phyloP scores from a whole-genome alignment of 2,113 vertebrate species.

The Gobio gobio region DNA sequence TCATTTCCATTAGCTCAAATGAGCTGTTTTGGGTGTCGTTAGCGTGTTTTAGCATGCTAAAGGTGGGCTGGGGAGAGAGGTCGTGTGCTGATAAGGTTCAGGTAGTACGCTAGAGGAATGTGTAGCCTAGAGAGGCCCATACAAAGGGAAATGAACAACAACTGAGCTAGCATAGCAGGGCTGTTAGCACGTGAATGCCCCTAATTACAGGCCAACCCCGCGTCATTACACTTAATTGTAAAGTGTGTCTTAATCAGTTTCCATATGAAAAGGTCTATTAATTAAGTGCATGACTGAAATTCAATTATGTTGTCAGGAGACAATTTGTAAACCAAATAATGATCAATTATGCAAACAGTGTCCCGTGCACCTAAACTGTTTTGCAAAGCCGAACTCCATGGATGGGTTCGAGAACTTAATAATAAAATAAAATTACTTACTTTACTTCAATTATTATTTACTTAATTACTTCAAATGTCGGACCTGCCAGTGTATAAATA shows the following conservation, averaged over 20 bases:
- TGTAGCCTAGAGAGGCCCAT: conserved; percentile 85
- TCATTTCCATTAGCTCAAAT: conserved; percentile 58
- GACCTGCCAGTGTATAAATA: not conserved
- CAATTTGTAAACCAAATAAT: conserved; percentile 83
- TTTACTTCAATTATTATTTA: no score
- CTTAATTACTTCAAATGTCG: not conserved
- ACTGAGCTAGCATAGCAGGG: conserved; percentile 86
- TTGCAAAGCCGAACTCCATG: not conserved
- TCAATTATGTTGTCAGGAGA: conserved; percentile 86
- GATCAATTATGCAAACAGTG: conserved; percentile 78
- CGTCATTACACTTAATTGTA: conserved; percentile 89
- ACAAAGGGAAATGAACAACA: conserved; percentile 88
- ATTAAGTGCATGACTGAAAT: conserved; percentile 88
- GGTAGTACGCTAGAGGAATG: conserved; percentile 66
- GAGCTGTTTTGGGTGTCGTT: conserved; percentile 47
- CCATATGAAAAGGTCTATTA: conserved; percentile 94
- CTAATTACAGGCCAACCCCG: conserved; percentile 85
- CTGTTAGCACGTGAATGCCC: conserved; percentile 95
- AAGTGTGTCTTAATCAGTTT: conserved; percentile 90
- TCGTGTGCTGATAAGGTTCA: conserved; percentile 29
- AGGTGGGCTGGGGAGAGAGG: conserved; percentile 35
- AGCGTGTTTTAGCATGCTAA: conserved; percentile 48
- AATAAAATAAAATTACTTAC: no score
- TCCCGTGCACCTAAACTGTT: conserved; percentile 54
- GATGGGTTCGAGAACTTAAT: no score